Base-by-base conservation (phyloP, 2,888 invertebrate genomes). In the Eristalis arbustorum region DNA sequence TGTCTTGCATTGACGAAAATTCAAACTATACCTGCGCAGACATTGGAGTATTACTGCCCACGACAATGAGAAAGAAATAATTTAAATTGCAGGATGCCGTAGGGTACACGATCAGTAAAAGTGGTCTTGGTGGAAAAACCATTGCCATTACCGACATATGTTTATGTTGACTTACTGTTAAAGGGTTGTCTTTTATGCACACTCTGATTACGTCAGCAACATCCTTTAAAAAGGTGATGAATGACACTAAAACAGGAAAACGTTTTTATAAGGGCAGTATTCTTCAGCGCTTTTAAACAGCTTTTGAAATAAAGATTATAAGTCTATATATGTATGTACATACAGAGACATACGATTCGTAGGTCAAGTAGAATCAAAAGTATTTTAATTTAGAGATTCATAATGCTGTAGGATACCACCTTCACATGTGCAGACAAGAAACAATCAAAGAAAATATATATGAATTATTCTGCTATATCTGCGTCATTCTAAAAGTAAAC, bases 1-100 rank as follows among this genome's bases (percentile, higher is more conserved):
- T 31, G 31, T 31, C 49, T 80, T 80, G 57, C 63, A 63, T 79
- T 34, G 18, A 59, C 59, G 28, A 80, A 72, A 75, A 79, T 72
- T 80, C 75, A 42, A 76, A 76, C 62, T 68, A 76, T 49, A 22
- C 42, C 18, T 18, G 18, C 18, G 18, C 18, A 18, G 49, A 49
- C 8, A 49, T 49, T 49, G 49, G 49, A 49, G n/a, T 18, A 18
- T 18, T 49, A 8, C 3, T 49, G 49, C 8, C 49, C 49, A 18
- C 49, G 6, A n/a, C 49, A 49, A 49, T 2, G 18, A 5, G 49
- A 49, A 49, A 49, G 18, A 49, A 49, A 18, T 49, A 8, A 18
- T 49, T 49, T 49, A 49, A 49, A 49, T 49, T 49, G 49, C 18
- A 49, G 18, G 49, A 18, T 49, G 49, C 18, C 49, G 49, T 49